Conservation (phyloP, 2,797 vertebrate species). For the Columba guinea region DNA sequence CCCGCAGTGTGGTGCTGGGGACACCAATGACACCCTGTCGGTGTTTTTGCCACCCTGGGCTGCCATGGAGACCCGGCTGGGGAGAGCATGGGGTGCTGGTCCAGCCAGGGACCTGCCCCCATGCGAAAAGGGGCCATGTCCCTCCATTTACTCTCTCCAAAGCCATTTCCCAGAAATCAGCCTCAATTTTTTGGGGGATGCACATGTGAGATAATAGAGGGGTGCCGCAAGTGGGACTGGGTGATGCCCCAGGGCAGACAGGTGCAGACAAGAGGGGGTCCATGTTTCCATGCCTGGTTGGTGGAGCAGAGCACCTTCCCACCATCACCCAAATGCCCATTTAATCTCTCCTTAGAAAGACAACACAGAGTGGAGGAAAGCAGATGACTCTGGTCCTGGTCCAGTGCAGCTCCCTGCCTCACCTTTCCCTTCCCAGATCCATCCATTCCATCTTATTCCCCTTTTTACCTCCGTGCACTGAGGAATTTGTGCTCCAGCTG, state of each 20-base stretch:
- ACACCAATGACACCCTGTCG: fast-evolving
- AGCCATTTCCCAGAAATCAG: background rate
- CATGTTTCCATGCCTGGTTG: background rate
- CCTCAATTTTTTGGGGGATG: fast-evolving
- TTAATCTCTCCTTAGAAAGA: background rate
- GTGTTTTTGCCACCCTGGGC: fast-evolving
- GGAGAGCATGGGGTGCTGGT: background rate
- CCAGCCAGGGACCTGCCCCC: no score
- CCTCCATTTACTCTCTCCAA: background rate
- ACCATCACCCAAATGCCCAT: background rate
- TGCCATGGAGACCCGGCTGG: background rate
- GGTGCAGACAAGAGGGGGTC: fast-evolving
- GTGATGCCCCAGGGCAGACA: fast-evolving
- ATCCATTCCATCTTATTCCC: background rate
- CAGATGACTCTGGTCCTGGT: fast-evolving
- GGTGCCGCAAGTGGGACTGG: fast-evolving
- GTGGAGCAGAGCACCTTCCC: background rate
- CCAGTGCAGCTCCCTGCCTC: background rate
- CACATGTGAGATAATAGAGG: fast-evolving
- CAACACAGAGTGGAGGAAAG: fast-evolving
- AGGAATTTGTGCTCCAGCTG: background rate
- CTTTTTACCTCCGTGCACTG: fast-evolving
- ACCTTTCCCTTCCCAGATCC: background rate
- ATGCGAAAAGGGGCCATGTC: fast-evolving
- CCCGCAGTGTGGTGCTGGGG: fast-evolving